Base-by-base conservation (phyloP, 2,113 vertebrate genomes). In the Pterocles gutturalis region DNA sequence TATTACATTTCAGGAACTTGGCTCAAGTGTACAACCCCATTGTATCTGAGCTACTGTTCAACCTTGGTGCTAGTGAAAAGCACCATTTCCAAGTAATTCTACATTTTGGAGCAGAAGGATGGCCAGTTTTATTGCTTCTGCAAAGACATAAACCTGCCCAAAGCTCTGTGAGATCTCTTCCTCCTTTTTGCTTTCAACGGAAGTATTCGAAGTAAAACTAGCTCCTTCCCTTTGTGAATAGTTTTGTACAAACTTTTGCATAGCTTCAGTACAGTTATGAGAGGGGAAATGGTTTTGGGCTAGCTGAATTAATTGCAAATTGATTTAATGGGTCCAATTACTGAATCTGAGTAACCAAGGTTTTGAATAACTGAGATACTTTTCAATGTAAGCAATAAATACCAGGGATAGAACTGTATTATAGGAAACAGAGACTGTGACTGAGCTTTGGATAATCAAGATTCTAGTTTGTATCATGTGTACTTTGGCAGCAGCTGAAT, bases 401-500 rank as follows among this genome's bases (percentile, higher is more conserved):
- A 61, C 89, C 93, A 88, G 89, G 67, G 87, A 93, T 96, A 94
- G 78, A 92, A 86, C 55, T 88, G 77, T 96, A 94, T 94, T 96
- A 92, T 72, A 93, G 61, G 92, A 85, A 87, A 94, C 81, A 55
- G 79, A 89, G 89, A 72, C 84, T 79, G 89, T 87, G 94, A 81
- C 57, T 89, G 96, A 84, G 90, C 86, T 95, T 87, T 66, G 94
- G 53, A 94, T 97, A 94, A 92, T 62, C 88, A 92, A 89, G 91
- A 91, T 96, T 95, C 89, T 95, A 54, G 65, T 94, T 95, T 96
- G 94, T 95, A 92, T 92, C 94, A 82, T 66, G 91, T 92, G 26
- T 97, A 87, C 89, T 95, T 95, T 89, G 70, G 87, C 89, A 96
- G 91, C 97, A 97, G 84, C 93, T 89, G 95, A 96, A 89, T 92